A percentile compares a stretch with the other conserved stretches of the same genome.
Evolutionary conservation across 2,797 vertebrate species (phyloP).

Genomic region (Sarcoramphus papa): DNA sequence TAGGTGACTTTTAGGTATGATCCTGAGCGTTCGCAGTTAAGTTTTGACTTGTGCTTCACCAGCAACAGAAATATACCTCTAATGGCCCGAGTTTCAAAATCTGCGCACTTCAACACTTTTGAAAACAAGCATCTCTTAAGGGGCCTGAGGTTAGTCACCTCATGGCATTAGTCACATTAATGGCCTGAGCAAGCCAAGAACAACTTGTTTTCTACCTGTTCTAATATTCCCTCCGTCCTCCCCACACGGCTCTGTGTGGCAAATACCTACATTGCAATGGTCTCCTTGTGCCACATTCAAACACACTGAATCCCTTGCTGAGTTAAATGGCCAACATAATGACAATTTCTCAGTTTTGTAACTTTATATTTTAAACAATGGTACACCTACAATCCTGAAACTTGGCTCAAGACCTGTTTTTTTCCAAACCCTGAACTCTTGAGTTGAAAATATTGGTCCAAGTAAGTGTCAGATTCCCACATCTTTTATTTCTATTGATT

Average conservation of each 20-base stretch:
- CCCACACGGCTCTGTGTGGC: not conserved
- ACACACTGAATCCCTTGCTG: not conserved
- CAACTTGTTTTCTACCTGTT: not conserved
- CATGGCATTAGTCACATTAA: not conserved
- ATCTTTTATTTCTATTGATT: not conserved
- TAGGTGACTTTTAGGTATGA: not conserved
- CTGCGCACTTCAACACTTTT: not conserved
- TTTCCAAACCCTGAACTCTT: not conserved
- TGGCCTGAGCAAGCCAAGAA: not conserved
- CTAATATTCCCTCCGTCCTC: not conserved
- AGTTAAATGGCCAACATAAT: not conserved
- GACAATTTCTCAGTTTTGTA: not conserved
- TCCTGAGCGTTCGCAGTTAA: not conserved
- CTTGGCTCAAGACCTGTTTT: not conserved
- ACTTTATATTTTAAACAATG: not conserved
- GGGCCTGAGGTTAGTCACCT: not conserved
- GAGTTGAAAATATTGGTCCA: not conserved
- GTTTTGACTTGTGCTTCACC: not conserved
- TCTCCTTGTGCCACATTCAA: not conserved
- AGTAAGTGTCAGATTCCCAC: not conserved
- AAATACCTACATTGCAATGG: not conserved
- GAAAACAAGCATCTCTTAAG: not conserved
- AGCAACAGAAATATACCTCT: not conserved
- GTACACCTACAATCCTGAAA: not conserved
- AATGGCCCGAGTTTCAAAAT: not conserved